Evolutionary conservation across 2,888 invertebrate species (phyloP).

Genomic region (Drosophila percnosoma): DNA sequence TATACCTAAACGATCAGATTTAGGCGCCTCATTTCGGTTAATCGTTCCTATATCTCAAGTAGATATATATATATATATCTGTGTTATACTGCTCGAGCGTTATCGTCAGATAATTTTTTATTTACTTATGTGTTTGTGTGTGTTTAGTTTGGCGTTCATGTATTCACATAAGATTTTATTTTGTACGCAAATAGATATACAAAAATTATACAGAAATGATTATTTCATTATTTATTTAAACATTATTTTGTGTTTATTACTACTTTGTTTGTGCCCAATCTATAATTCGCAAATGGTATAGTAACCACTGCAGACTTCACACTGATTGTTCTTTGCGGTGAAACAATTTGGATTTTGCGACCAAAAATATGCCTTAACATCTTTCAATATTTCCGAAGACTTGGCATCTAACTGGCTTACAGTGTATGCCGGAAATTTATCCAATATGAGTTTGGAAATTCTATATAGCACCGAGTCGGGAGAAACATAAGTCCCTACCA

Average conservation of each 20-base stretch:
- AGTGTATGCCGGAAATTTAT: too few species aligned
- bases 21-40: slow-evolving; percentile 5
- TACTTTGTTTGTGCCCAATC: slow-evolving; percentile 11
- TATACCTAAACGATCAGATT: slow-evolving; percentile 15
- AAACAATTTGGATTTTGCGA: slow-evolving; percentile 61
- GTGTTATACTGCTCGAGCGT: slow-evolving; percentile 1
- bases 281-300: slow-evolving; percentile 54
- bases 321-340: slow-evolving; percentile 16
- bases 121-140: slow-evolving; percentile 37
- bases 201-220: slow-evolving; percentile 49
- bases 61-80: slow-evolving; percentile 4
- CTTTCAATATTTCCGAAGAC: too few species aligned
- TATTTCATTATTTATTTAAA: slow-evolving; percentile 52
- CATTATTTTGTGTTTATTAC: slow-evolving; percentile 33
- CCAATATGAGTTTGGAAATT: too few species aligned
- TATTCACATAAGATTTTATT: slow-evolving; percentile 63
- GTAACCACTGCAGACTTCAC: slow-evolving; percentile 60
- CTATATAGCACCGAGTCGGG: too few species aligned
- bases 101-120: slow-evolving; percentile 6
- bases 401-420: too few species aligned
- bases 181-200: slow-evolving; percentile 53
- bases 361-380: slow-evolving; percentile 47
- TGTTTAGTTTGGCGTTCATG: slow-evolving; percentile 35
- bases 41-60: slow-evolving; percentile 30
- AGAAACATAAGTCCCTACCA: too few species aligned